Conservation (phyloP, 2,113 vertebrate species). For the Caranx ignobilis region DNA sequence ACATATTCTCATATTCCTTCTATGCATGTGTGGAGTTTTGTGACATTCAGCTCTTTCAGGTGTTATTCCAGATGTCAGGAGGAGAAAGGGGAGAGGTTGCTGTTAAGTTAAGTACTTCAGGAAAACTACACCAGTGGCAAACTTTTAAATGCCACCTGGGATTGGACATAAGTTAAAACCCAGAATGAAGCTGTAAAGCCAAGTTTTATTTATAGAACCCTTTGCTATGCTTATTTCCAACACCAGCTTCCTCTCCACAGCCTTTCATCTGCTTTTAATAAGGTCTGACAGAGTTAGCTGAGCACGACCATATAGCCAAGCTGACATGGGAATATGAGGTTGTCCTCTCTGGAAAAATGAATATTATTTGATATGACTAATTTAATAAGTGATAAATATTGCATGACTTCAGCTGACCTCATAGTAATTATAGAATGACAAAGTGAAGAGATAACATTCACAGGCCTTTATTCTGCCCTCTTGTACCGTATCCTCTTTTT, state of each 20-base stretch:
- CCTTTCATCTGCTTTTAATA: conserved; percentile 57
- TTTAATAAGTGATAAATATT: neutral
- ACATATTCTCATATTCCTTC: conserved; percentile 25
- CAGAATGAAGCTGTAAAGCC: conserved; percentile 44
- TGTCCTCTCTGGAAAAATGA: neutral
- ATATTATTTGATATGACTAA: neutral
- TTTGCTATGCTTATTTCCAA: conserved; percentile 4
- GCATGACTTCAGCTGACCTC: neutral
- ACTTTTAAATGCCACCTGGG: conserved; percentile 48
- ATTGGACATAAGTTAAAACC: conserved; percentile 25
- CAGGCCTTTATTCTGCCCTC: neutral
- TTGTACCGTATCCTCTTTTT: neutral
- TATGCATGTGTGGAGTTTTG: conserved; percentile 4
- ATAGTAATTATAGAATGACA: neutral
- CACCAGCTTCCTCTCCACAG: conserved; percentile 20
- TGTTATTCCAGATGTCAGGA: conserved; percentile 53
- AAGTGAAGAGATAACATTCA: neutral
- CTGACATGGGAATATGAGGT: neutral
- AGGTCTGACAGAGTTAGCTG: conserved; percentile 26
- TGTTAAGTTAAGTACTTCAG: conserved; percentile 9
- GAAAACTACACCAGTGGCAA: conserved; percentile 28
- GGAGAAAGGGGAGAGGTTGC: conserved; percentile 4
- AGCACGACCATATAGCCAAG: neutral
- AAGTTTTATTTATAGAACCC: conserved; percentile 52
- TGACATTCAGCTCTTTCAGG: conserved; percentile 29